Evolutionary conservation across 1,140 invertebrate genomes (phyloP).

Genomic region (Sycobia sp.): DNA sequence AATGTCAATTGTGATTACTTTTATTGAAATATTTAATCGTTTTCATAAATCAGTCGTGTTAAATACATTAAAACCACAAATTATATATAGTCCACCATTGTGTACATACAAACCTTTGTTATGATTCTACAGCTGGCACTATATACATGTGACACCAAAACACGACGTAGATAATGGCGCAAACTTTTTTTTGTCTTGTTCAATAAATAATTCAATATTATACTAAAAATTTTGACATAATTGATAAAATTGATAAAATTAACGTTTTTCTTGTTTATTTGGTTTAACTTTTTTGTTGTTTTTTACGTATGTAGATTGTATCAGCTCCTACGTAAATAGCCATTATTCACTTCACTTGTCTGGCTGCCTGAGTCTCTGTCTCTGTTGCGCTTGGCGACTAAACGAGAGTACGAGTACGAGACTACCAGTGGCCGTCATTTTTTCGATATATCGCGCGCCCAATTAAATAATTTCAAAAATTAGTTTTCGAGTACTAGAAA

Average conservation of each 20-base stretch:
- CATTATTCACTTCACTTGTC: slow-evolving; percentile 9
- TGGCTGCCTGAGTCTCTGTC: no score
- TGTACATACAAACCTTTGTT: slow-evolving; percentile 29
- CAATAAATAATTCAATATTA: neutral
- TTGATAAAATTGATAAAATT: no score
- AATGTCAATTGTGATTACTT: no score
- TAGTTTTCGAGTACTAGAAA: no score
- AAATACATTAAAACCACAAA: no score
- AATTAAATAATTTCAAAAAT: neutral
- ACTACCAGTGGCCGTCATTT: slow-evolving; percentile 15
- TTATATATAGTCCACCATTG: neutral
- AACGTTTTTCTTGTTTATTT: neutral
- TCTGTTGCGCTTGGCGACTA: no score
- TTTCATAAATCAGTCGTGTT: no score
- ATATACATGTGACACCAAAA: neutral
- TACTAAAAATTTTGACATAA: slow-evolving; percentile 9
- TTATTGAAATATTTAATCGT: no score
- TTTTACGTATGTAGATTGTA: slow-evolving; percentile 15
- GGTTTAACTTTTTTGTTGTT: neutral
- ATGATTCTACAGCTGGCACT: slow-evolving; percentile 3
- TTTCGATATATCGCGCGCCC: slow-evolving; percentile 16
- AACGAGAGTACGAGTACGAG: no score
- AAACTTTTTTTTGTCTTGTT: neutral
- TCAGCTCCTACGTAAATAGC: slow-evolving; percentile 10
- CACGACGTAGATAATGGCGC: neutral